These are phyloP conservation scores for Nemotelus pantherinus DNA, from an alignment of 2,888 invertebrate species.

Conservation along the genomic window DNA sequence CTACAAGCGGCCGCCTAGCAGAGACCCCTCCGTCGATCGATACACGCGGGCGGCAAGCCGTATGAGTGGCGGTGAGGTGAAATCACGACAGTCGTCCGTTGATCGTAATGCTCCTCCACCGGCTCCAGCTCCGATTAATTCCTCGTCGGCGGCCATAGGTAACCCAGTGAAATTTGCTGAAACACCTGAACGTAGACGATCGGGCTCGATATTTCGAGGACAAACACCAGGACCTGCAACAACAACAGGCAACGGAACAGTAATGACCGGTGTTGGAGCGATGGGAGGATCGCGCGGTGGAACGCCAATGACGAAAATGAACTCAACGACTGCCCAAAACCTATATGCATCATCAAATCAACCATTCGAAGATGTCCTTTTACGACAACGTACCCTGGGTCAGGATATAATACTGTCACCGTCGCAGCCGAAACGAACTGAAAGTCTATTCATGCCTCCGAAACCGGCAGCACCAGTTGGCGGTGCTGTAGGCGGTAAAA, in stretches of 20 bases:
- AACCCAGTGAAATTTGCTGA: constrained; percentile 47
- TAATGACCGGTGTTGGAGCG: constrained; percentile 66
- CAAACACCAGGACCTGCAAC: constrained; percentile 65
- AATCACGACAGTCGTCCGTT: constrained; percentile 81
- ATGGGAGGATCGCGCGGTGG: constrained; percentile 67
- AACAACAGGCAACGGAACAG: constrained; percentile 72
- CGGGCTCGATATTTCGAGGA: constrained; percentile 68
- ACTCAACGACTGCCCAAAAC: constrained; percentile 62
- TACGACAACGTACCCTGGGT: constrained; percentile 82
- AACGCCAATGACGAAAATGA: constrained; percentile 65
- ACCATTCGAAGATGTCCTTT: constrained; percentile 84
- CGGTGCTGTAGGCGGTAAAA: constrained; percentile 65
- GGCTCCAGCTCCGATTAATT: background rate
- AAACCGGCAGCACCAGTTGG: constrained; percentile 68
- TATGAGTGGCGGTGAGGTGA: constrained; percentile 65
- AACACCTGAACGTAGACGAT: constrained; percentile 66
- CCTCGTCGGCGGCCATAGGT: background rate
- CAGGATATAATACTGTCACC: constrained; percentile 90
- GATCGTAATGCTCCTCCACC: constrained; percentile 67
- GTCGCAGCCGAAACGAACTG: constrained; percentile 89
- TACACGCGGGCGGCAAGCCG: constrained; percentile 77
- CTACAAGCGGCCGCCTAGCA: constrained; percentile 89
- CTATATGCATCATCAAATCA: constrained; percentile 65
- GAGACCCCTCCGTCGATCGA: constrained; percentile 86
- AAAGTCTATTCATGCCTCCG: constrained; percentile 81